A percentile compares a stretch with the other conserved stretches of the same genome.
These are phyloP conservation scores for Pogona vitticeps DNA, from an alignment of 2,113 vertebrate species.

Conservation along the genomic window DNA sequence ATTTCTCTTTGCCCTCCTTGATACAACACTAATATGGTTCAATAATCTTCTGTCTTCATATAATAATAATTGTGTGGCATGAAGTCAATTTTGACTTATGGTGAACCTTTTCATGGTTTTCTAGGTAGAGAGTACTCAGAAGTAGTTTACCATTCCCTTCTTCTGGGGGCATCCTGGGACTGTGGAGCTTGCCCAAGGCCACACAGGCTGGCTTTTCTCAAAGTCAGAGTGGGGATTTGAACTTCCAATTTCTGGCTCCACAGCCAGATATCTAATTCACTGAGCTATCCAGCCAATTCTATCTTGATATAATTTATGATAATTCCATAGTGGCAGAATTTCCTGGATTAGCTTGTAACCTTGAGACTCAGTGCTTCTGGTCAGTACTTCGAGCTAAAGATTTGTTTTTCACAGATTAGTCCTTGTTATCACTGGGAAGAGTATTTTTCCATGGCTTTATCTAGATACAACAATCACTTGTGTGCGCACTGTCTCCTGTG, in stretches of 20 bases:
- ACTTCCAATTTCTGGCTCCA: no score
- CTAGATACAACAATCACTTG: not conserved
- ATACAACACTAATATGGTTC: not conserved
- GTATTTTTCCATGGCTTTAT: not conserved
- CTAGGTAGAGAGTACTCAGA: no score
- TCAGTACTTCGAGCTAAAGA: not conserved
- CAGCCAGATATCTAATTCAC: no score
- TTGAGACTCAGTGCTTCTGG: no score
- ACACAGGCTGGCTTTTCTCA: no score
- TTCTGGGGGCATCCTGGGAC: no score
- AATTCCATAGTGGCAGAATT: not conserved
- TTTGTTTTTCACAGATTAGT: not conserved
- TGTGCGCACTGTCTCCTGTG: not conserved
- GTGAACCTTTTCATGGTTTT: no score
- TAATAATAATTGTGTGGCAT: no score
- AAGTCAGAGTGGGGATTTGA: no score
- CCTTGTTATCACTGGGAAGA: not conserved
- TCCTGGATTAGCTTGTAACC: not conserved
- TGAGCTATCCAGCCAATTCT: not conserved
- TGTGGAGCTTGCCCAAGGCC: no score
- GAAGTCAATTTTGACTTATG: no score
- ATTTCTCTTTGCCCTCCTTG: not conserved
- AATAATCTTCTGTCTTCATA: not conserved
- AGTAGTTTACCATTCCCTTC: no score
- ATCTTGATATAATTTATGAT: not conserved